These are phyloP conservation scores for Drosophila melanosoma DNA, from an alignment of 2,888 invertebrate genomes.

Conservation along the genomic window DNA sequence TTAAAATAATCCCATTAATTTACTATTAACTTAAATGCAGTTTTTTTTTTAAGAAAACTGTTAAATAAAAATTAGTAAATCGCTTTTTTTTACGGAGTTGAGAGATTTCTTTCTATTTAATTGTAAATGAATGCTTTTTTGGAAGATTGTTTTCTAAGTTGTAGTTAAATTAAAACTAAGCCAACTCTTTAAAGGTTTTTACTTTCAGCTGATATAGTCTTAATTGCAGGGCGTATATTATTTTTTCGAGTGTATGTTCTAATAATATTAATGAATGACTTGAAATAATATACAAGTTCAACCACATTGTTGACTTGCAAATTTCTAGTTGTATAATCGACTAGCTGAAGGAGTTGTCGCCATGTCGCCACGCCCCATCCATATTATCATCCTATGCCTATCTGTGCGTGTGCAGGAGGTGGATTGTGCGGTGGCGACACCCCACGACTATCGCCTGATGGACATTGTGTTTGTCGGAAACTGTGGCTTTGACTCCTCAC, in stretches of 20 bases:
- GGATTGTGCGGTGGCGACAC: slow-evolving; percentile 8
- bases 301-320: slow-evolving; percentile 14
- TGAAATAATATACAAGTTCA: slow-evolving; percentile 18
- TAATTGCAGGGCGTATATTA: not conserved
- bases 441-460: slow-evolving; percentile 81
- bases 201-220: not conserved
- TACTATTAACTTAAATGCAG: not conserved
- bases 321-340: slow-evolving; percentile 7
- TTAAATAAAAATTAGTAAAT: not conserved
- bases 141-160: not conserved
- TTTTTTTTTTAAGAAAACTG: not conserved
- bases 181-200: not conserved
- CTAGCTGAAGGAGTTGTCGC: slow-evolving; percentile 5
- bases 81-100: not conserved
- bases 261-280: slow-evolving; percentile 2
- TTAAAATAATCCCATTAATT: not conserved
- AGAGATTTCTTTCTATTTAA: not conserved
- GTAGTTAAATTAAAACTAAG: not conserved
- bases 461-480: slow-evolving; percentile 84
- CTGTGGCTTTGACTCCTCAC: slow-evolving; percentile 78
- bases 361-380: slow-evolving; percentile 22
- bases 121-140: not conserved
- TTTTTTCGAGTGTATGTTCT: not conserved
- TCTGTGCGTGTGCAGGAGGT: slow-evolving; percentile 17
- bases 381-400: slow-evolving; percentile 19